Evolutionary conservation across 1,140 invertebrate species (phyloP).

Genomic region (Drosophila melanica): DNA sequence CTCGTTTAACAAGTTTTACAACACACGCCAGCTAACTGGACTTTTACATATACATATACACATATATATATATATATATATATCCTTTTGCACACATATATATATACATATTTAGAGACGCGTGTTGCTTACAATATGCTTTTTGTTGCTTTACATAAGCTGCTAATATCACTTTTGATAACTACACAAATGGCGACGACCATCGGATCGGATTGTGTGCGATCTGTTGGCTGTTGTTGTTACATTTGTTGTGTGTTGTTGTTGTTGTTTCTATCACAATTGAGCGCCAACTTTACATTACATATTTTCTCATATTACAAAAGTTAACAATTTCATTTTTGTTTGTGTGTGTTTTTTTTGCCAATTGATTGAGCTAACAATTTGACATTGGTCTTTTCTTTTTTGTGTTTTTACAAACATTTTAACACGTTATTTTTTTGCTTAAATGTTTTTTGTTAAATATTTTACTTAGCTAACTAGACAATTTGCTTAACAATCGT

Average conservation of each 20-base stretch:
- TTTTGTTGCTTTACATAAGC: conserved; percentile 48
- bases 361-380: conserved; percentile 75
- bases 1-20: conserved; percentile 15
- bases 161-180: conserved; percentile 78
- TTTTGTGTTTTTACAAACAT: conserved; percentile 63
- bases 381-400: conserved; percentile 65
- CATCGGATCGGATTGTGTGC: conserved; percentile 10
- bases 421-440: conserved; percentile 42
- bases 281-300: conserved; percentile 63
- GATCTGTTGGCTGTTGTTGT: conserved; percentile 39
- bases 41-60: conserved; percentile 5
- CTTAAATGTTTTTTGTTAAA: conserved; percentile 34
- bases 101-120: conserved; percentile 7
- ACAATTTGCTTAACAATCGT: conserved; percentile 78
- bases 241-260: conserved; percentile 65
- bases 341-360: conserved; percentile 19
- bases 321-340: conserved; percentile 72
- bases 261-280: conserved; percentile 68
- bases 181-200: conserved; percentile 69
- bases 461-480: conserved; percentile 78
- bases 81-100: conserved; percentile 28
- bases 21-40: conserved; percentile 27
- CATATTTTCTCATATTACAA: conserved; percentile 70
- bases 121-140: conserved; percentile 52
- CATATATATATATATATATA: neutral